Evolutionary conservation across 2,888 invertebrate species (phyloP), one percentile per base, ranked within the genome.

Genomic region (Entomobrya proxima): DNA sequence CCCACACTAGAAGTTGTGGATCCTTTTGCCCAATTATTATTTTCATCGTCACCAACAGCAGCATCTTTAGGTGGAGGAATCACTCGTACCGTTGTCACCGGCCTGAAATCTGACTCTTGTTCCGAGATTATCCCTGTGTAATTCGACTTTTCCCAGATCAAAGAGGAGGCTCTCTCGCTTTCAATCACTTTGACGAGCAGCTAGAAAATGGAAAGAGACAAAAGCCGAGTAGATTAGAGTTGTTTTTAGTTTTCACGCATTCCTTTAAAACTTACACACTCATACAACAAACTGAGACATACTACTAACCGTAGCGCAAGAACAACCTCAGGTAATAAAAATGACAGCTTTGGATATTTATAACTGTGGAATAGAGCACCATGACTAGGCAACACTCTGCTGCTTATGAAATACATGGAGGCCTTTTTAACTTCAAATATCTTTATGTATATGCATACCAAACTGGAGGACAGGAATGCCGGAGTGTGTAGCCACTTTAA

Each of bases 151-250:
- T 88, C 88, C 90, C 90, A 90, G 77, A 88, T 89, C 85, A 90
- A 86, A 87, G 89, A 89, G 40, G 89, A 89, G 67, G 87, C 75
- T 44, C 85, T 72, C 74, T 88, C 88, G 67, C 87, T 89, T 64
- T 89, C 90, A 75, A 90, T 89, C 82, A 90, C 90, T 86, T 86
- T 88, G 64, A 90, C 89, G 84, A 88, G 76, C 37, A 90, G 88
- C 90, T 90, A 80, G 13, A 35, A 50, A 82, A 1, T 18, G 44
- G 40, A 35, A 40, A 52, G 37, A 76, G 32, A 74, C 7, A 18
- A n/a, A 27, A 18, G 37, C 32, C 21, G 58, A 75, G 24, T 74
- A 9, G 2, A 30, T 24, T 67, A 40, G 67, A 9, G 44, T 18
- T n/a, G 6, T 24, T 30, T 11, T 21, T 5, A 61, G 2, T 32